Percentiles rank a stretch among this genome's conserved stretches.
Evolutionary conservation across 2,888 invertebrate species (phyloP).

Genomic region (Branchellion lobata): DNA sequence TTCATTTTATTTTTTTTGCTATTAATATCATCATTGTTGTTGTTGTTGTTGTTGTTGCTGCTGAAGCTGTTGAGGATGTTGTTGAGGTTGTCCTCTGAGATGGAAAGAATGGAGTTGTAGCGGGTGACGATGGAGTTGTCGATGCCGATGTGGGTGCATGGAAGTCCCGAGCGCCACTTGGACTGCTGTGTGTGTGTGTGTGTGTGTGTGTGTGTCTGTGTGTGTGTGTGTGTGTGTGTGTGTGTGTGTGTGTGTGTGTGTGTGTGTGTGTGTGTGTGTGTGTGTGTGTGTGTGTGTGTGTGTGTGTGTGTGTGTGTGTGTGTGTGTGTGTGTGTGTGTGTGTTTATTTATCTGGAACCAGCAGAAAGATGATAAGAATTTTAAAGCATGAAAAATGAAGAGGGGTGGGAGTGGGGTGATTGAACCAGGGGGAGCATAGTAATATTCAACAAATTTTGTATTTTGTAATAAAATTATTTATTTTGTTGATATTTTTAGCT

Average conservation of each 20-base stretch:
- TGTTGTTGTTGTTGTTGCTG: not conserved
- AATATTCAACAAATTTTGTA: too few species aligned
- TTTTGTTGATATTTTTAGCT: too few species aligned
- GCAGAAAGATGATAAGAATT: too few species aligned
- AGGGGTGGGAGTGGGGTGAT: too few species aligned
- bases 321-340: not conserved
- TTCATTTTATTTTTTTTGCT: not conserved
- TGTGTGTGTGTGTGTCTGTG: conserved; percentile 12
- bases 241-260: conserved; percentile 20
- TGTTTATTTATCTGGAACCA: not conserved
- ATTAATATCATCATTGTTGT: not conserved
- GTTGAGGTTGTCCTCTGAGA: conserved; percentile 4
- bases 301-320: conserved; percentile 5
- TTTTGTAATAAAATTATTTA: too few species aligned
- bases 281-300: conserved; percentile 34
- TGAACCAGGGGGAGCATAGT: too few species aligned
- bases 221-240: conserved; percentile 5
- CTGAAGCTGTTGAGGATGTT: conserved; percentile 6
- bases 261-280: conserved; percentile 33
- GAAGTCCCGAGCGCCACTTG: not conserved
- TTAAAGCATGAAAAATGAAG: too few species aligned
- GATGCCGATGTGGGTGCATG: conserved; percentile 9
- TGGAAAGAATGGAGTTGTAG: conserved; percentile 1
- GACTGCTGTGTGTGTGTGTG: conserved; percentile 1
- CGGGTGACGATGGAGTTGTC: conserved; percentile 9